Percentiles rank a stretch among this genome's conserved stretches.
phyloP scores from a whole-genome alignment of 2,113 vertebrate genomes.

The Acrocephalus kingi region DNA sequence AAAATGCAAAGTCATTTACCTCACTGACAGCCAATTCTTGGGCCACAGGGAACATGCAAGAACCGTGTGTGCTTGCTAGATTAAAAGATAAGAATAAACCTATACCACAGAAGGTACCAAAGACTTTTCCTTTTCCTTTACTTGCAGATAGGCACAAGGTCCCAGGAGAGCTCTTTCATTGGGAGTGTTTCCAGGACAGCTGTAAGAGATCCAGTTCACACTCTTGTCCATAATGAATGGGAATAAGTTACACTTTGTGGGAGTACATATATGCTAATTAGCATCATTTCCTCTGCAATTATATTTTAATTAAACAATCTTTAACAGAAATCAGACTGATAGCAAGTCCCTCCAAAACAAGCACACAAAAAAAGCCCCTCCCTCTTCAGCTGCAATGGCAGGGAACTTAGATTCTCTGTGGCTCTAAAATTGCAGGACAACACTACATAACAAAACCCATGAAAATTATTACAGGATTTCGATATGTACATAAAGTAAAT shows the following conservation, averaged over 20 bases:
- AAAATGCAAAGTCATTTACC: neutral
- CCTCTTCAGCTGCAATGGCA: neutral
- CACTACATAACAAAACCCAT: neutral
- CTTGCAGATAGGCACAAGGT: neutral
- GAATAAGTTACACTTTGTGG: neutral
- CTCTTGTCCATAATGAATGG: neutral
- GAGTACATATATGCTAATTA: neutral
- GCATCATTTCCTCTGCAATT: neutral
- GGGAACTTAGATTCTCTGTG: neutral
- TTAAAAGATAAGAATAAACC: neutral
- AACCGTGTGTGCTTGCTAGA: neutral
- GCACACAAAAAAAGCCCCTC: neutral
- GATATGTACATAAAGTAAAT: neutral
- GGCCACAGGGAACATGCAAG: neutral
- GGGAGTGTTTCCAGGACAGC: neutral
- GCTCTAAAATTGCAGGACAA: neutral
- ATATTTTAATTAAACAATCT: neutral
- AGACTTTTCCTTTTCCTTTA: neutral
- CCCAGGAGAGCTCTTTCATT: neutral
- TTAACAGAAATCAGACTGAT: neutral
- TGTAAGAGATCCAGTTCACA: neutral
- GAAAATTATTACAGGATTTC: neutral
- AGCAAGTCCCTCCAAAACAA: neutral
- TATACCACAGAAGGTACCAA: neutral
- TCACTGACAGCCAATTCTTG: neutral